Conservation (phyloP, 2,888 invertebrate genomes). For the Pherbina coryleti region DNA sequence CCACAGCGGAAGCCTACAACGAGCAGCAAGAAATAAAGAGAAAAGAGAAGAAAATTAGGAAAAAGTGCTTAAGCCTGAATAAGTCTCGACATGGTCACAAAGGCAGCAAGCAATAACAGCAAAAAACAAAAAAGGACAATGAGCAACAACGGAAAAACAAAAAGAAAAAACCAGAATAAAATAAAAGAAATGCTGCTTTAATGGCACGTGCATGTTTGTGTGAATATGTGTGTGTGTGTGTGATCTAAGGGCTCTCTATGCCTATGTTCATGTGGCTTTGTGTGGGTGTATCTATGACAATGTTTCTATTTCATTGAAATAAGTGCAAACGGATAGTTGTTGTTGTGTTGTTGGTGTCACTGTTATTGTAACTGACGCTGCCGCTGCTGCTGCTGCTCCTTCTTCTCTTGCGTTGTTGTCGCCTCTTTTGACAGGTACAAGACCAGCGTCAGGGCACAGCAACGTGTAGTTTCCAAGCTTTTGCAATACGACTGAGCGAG, state of each 20-base stretch:
- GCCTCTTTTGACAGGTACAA: too few species aligned
- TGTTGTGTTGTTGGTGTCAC: background rate
- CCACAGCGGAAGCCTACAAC: background rate
- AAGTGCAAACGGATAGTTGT: slow-evolving; percentile 6
- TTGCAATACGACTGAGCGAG: background rate
- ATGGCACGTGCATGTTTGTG: background rate
- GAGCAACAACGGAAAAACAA: background rate
- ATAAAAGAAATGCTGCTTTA: background rate
- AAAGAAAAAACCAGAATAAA: background rate
- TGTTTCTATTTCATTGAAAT: slow-evolving; percentile 4
- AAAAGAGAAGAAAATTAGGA: slow-evolving; percentile 10
- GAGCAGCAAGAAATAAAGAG: background rate
- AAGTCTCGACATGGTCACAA: background rate
- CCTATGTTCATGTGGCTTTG: background rate
- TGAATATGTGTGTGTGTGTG: slow-evolving; percentile 8
- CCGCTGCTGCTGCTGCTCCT: background rate
- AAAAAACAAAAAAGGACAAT: background rate
- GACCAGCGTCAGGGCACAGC: background rate
- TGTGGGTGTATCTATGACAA: slow-evolving; percentile 5
- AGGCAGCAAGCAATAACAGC: background rate
- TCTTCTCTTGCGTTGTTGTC: background rate
- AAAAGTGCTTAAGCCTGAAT: background rate
- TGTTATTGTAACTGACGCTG: background rate
- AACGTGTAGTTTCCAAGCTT: background rate
- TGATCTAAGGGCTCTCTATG: background rate